Percentiles rank a stretch among this genome's conserved stretches.
These are phyloP conservation scores for Agriopis aurantiaria DNA, from an alignment of 2,888 invertebrate genomes.

Conservation along the genomic window DNA sequence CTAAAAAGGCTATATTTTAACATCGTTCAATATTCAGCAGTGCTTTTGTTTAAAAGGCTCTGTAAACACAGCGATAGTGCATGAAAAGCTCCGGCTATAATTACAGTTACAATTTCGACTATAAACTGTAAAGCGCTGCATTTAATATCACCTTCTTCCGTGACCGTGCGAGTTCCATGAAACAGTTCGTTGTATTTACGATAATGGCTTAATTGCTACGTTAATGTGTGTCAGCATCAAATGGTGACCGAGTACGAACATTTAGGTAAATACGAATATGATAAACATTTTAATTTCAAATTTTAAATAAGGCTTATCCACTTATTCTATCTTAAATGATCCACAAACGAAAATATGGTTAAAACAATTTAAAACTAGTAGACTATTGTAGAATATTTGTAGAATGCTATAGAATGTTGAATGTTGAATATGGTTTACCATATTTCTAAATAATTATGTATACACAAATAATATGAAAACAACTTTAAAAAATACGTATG, in stretches of 20 bases:
- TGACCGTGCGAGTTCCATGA: conserved; percentile 36
- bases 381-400: too few relatives aligned
- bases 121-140: conserved; percentile 22
- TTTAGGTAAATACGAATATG: too few relatives aligned
- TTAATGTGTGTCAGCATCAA: conserved; percentile 39
- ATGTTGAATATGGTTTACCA: too few relatives aligned
- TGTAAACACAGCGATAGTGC: conserved; percentile 5
- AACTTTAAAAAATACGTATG: too few relatives aligned
- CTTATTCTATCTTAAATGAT: too few relatives aligned
- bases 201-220: conserved; percentile 40
- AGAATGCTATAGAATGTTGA: too few relatives aligned
- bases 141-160: conserved; percentile 26
- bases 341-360: too few relatives aligned
- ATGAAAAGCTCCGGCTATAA: conserved; percentile 9
- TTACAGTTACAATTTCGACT: conserved; percentile 15
- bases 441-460: too few relatives aligned
- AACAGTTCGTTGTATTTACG: conserved; percentile 41
- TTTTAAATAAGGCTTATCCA: too few relatives aligned
- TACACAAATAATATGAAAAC: too few relatives aligned
- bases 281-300: too few relatives aligned
- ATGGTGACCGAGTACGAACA: not conserved
- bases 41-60: conserved; percentile 5
- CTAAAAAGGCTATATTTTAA: not conserved
- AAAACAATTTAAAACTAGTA: too few relatives aligned
- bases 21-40: not conserved